Conservation (phyloP, 1,140 invertebrate species). For the Liolophura sinensis region DNA sequence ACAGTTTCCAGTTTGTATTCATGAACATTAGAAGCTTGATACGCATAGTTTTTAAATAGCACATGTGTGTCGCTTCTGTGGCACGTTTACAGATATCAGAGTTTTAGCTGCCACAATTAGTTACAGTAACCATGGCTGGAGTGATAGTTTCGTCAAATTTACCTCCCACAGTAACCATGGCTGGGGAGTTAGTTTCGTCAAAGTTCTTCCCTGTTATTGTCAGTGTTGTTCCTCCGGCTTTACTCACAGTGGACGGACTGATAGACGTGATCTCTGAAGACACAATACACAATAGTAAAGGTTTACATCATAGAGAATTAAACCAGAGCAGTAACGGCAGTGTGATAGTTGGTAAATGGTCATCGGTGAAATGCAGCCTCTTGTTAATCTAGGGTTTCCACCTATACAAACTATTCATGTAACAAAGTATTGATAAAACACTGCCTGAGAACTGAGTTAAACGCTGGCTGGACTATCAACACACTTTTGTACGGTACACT, state of each 20-base stretch:
- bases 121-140: too few species aligned
- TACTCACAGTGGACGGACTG: slow-evolving; percentile 31
- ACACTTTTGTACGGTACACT: too few species aligned
- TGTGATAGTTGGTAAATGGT: too few species aligned
- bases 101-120: too few species aligned
- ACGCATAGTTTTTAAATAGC: too few species aligned
- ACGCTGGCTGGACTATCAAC: too few species aligned
- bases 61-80: too few species aligned
- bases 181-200: slow-evolving; percentile 28
- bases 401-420: not conserved
- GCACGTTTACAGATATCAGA: too few species aligned
- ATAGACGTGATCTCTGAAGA: slow-evolving; percentile 32
- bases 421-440: not conserved
- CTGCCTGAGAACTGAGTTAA: not conserved
- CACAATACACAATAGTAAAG: not conserved
- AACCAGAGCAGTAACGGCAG: not conserved
- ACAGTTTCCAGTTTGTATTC: too few species aligned
- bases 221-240: slow-evolving; percentile 28
- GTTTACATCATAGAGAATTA: not conserved
- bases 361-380: not conserved
- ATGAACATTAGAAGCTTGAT: too few species aligned
- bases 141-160: too few species aligned
- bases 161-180: slow-evolving; percentile 30
- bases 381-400: not conserved
- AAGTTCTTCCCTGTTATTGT: slow-evolving; percentile 39